These are phyloP conservation scores for Leptopilina clavipes DNA, from an alignment of 1,140 invertebrate genomes.

Conservation along the genomic window DNA sequence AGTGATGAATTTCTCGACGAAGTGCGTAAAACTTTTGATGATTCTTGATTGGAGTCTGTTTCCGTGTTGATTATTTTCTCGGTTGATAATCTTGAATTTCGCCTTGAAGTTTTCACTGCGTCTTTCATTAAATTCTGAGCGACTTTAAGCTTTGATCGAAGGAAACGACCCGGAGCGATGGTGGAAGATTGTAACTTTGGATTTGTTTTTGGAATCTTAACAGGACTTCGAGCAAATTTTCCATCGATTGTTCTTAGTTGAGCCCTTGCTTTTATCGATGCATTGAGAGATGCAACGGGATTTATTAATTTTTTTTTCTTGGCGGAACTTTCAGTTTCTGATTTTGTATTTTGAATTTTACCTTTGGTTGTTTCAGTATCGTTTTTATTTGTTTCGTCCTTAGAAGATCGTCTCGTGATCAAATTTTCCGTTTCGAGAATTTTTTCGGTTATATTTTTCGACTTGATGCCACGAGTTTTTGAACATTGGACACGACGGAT, in stretches of 20 bases:
- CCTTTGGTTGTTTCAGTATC: too few species aligned
- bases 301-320: slow-evolving; percentile 55
- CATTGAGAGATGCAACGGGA: slow-evolving; percentile 54
- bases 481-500: slow-evolving; percentile 33
- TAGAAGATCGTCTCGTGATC: not conserved
- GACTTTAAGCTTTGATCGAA: slow-evolving; percentile 40
- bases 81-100: slow-evolving; percentile 52
- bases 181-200: slow-evolving; percentile 54
- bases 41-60: slow-evolving; percentile 41
- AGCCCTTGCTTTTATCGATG: slow-evolving; percentile 61
- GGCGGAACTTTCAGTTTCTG: not conserved
- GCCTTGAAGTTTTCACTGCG: slow-evolving; percentile 41
- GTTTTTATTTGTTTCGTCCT: not conserved
- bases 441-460: not conserved
- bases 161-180: slow-evolving; percentile 26
- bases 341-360: not conserved
- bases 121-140: slow-evolving; percentile 43
- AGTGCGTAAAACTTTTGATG: slow-evolving; percentile 46
- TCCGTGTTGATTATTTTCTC: slow-evolving; percentile 65
- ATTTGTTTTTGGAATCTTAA: slow-evolving; percentile 1
- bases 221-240: slow-evolving; percentile 60
- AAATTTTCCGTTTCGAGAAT: not conserved
- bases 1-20: slow-evolving; percentile 45
- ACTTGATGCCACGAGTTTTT: slow-evolving; percentile 39
- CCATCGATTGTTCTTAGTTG: slow-evolving; percentile 67